These are phyloP conservation scores for Phyllopteryx taeniolatus DNA, from an alignment of 2,113 vertebrate species.

Conservation along the genomic window DNA sequence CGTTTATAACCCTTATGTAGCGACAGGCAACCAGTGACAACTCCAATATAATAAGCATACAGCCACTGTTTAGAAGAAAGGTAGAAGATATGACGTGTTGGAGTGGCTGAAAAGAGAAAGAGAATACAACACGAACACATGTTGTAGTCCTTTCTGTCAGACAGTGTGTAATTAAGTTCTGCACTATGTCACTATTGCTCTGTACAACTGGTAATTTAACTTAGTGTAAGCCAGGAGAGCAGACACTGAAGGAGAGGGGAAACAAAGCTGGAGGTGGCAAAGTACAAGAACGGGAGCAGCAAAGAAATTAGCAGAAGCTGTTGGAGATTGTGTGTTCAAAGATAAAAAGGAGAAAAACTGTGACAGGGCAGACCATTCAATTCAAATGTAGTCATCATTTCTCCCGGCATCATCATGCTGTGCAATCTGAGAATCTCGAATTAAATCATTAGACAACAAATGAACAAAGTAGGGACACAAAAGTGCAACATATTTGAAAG, in stretches of 20 bases:
- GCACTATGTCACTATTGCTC: conserved; percentile 61
- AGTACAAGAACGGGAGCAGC: not conserved
- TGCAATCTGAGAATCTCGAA: not conserved
- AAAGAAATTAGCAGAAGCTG: conserved; percentile 7
- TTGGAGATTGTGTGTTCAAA: conserved; percentile 1
- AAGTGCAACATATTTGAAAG: not conserved
- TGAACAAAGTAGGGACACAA: not conserved
- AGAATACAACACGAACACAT: conserved; percentile 37
- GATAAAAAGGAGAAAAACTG: conserved; percentile 5
- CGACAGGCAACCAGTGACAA: not conserved
- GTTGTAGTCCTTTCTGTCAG: conserved; percentile 54
- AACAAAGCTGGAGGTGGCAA: not conserved
- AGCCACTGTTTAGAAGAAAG: conserved; percentile 11
- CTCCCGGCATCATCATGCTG: not conserved
- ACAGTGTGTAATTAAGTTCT: conserved; percentile 69
- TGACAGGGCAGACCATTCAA: not conserved
- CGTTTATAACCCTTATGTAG: not conserved
- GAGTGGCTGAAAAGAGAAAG: not conserved
- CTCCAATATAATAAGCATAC: conserved; percentile 29
- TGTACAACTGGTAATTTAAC: conserved; percentile 69
- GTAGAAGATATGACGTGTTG: conserved; percentile 3
- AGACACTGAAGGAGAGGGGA: conserved; percentile 28
- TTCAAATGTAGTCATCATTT: not conserved
- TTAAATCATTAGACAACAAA: not conserved
- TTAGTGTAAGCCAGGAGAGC: conserved; percentile 54